Percentiles rank a stretch among this genome's conserved stretches.
phyloP scores from a whole-genome alignment of 1,140 invertebrate species.

The Drosophila pachea region DNA sequence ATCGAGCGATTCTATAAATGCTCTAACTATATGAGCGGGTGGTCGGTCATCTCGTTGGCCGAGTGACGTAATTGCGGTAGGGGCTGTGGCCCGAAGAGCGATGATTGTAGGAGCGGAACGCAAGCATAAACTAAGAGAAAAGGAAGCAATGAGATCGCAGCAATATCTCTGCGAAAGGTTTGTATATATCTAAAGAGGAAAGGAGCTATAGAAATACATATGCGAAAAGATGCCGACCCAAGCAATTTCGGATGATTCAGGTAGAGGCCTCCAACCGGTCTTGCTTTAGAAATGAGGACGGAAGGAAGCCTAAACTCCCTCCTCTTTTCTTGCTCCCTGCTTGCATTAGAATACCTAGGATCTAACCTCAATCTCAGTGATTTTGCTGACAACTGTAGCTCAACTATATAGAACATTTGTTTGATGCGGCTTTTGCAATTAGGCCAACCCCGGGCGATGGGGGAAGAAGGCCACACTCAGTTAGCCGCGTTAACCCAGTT shows the following conservation, averaged over 20 bases:
- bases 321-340: too few relatives aligned
- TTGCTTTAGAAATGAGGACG: too few relatives aligned
- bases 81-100: conserved; percentile 26
- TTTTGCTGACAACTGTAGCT: conserved; percentile 1
- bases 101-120: conserved; percentile 3
- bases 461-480: conserved; percentile 55
- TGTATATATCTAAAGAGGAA: too few relatives aligned
- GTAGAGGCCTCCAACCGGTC: too few relatives aligned
- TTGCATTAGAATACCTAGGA: too few relatives aligned
- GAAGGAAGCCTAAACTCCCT: too few relatives aligned
- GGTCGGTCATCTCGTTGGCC: conserved; percentile 13
- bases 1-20: conserved; percentile 51
- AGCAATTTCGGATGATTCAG: too few relatives aligned
- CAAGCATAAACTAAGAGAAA: too few relatives aligned
- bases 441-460: conserved; percentile 25
- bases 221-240: too few relatives aligned
- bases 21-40: conserved; percentile 13
- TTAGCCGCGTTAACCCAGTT: conserved; percentile 63
- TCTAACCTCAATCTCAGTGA: background rate
- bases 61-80: conserved; percentile 53
- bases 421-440: conserved; percentile 22
- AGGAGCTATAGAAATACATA: too few relatives aligned
- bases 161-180: too few relatives aligned
- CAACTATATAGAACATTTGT: background rate
- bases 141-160: too few relatives aligned